These are phyloP conservation scores for human (Homo sapiens) DNA, from an alignment of 2,113 vertebrate species.

Conservation along the genomic window GRCh38 chr15:35929501-35930000, in stretches of 20 bases:
- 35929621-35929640: neutral
- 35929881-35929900: neutral
- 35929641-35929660: slow-evolving; percentile 36
- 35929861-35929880: neutral
- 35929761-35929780: neutral
- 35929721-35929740: neutral
- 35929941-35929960: neutral
- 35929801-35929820: neutral
- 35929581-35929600: neutral
- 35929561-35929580: neutral
- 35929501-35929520: neutral
- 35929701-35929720: neutral
- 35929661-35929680: slow-evolving; percentile 1
- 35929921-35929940: slow-evolving; percentile 32
- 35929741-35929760: neutral
- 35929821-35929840: neutral
- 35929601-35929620: neutral
- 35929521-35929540: neutral
- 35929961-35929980: neutral
- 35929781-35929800: neutral
- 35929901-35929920: slow-evolving; percentile 33
- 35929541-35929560: neutral
- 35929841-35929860: neutral
- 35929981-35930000: slow-evolving; percentile 14
- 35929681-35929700: neutral